These are phyloP conservation scores for Neofelis nebulosa DNA, from an alignment of 2,113 vertebrate species.

Conservation along the genomic window DNA sequence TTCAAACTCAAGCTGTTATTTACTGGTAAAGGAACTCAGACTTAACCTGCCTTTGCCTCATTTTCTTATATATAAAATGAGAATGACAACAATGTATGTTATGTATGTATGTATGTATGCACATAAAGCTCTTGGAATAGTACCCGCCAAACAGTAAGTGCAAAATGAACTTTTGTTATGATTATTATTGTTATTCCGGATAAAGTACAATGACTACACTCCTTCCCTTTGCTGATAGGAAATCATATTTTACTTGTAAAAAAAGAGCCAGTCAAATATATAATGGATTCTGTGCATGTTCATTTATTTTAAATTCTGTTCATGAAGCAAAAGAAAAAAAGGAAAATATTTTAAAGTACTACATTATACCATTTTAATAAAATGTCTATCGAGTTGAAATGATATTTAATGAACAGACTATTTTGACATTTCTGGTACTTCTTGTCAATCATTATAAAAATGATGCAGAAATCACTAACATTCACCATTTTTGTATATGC, in stretches of 20 bases:
- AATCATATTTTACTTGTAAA: not conserved
- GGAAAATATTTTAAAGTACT: slow-evolving; percentile 45
- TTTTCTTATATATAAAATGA: not conserved
- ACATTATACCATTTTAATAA: slow-evolving; percentile 50
- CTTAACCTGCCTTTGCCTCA: not conserved
- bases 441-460: slow-evolving; percentile 56
- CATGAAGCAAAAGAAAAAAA: not conserved
- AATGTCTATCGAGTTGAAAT: slow-evolving; percentile 33
- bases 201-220: not conserved
- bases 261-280: not conserved
- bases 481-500: slow-evolving; percentile 17
- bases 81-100: not conserved
- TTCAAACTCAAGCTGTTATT: not conserved
- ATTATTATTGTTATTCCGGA: not conserved
- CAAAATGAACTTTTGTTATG: not conserved
- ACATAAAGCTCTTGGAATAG: not conserved
- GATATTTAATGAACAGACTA: slow-evolving; percentile 38
- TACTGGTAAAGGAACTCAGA: not conserved
- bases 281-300: not conserved
- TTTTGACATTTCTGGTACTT: slow-evolving; percentile 44
- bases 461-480: slow-evolving; percentile 52
- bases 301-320: slow-evolving; percentile 42
- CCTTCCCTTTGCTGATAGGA: not conserved
- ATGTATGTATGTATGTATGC: not conserved
- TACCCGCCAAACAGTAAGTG: not conserved